phyloP scores from a whole-genome alignment of 1,140 invertebrate genomes.

The Odontomachus brunneus region DNA sequence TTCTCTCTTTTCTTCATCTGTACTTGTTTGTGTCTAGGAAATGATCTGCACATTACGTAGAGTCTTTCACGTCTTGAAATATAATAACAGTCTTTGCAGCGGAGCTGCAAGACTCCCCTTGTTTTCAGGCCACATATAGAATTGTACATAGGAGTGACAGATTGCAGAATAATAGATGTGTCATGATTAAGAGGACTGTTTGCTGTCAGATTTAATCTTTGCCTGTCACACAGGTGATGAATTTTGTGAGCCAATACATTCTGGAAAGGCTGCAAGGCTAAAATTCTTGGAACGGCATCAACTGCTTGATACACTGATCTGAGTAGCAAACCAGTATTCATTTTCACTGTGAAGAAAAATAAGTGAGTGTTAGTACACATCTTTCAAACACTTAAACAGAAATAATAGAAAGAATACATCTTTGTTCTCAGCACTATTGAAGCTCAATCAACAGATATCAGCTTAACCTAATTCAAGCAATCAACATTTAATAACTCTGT shows the following conservation, averaged over 20 bases:
- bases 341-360: conserved; percentile 40
- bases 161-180: conserved; percentile 35
- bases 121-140: conserved; percentile 86
- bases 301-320: conserved; percentile 27
- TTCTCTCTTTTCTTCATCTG: conserved; percentile 88
- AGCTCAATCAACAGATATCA: background rate
- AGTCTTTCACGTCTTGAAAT: conserved; percentile 88
- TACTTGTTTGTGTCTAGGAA: conserved; percentile 93
- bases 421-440: background rate
- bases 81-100: conserved; percentile 93
- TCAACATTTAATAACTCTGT: background rate
- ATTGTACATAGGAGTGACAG: conserved; percentile 49
- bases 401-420: background rate
- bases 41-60: conserved; percentile 91
- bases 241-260: conserved; percentile 3
- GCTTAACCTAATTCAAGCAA: background rate
- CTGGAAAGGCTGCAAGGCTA: background rate
- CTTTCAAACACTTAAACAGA: background rate
- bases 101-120: conserved; percentile 86
- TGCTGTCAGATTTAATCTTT: background rate
- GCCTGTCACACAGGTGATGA: conserved; percentile 11
- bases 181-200: background rate
- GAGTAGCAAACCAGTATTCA: conserved; percentile 36
- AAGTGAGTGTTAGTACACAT: background rate
- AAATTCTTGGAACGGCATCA: conserved; percentile 17